A percentile compares a stretch with the other conserved stretches of the same genome.
phyloP scores from a whole-genome alignment of 1,140 invertebrate species.

The Leptoteleia sp. region DNA sequence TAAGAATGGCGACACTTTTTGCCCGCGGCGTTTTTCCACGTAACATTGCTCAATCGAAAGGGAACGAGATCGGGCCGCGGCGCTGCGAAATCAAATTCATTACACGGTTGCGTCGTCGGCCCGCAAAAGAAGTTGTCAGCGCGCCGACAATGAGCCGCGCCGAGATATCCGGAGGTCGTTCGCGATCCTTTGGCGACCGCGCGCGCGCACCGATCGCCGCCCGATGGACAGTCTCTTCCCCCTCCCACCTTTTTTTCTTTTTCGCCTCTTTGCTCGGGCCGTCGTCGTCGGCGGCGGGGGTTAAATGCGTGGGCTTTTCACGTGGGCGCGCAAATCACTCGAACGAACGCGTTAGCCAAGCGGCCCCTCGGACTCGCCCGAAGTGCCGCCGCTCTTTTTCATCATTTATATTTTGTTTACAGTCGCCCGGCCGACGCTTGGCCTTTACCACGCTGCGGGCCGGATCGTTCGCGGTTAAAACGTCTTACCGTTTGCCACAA shows the following conservation, averaged over 20 bases:
- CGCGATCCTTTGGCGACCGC: conserved; percentile 12
- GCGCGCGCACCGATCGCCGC: neutral
- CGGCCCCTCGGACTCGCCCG: neutral
- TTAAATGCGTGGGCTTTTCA: conserved; percentile 18
- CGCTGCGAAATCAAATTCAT: conserved; percentile 25
- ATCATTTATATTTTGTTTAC: conserved; percentile 23
- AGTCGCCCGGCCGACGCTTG: conserved; percentile 2
- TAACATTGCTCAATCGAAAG: no score
- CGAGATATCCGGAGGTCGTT: conserved; percentile 22
- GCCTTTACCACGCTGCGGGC: neutral
- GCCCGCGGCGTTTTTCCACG: no score
- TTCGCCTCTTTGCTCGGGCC: no score
- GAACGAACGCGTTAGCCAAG: conserved; percentile 6
- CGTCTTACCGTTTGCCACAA: no score
- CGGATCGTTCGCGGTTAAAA: no score
- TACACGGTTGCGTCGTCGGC: conserved; percentile 29
- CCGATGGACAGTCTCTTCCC: conserved; percentile 15
- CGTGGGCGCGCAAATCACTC: conserved; percentile 22
- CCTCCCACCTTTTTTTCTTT: no score
- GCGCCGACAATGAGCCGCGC: conserved; percentile 20
- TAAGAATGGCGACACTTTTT: no score
- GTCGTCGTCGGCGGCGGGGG: neutral
- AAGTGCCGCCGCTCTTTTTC: conserved; percentile 6
- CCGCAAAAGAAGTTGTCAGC: conserved; percentile 36
- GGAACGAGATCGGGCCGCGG: conserved; percentile 27